Conservation (phyloP, 2,888 invertebrate species). For the Hartigia nigra region DNA sequence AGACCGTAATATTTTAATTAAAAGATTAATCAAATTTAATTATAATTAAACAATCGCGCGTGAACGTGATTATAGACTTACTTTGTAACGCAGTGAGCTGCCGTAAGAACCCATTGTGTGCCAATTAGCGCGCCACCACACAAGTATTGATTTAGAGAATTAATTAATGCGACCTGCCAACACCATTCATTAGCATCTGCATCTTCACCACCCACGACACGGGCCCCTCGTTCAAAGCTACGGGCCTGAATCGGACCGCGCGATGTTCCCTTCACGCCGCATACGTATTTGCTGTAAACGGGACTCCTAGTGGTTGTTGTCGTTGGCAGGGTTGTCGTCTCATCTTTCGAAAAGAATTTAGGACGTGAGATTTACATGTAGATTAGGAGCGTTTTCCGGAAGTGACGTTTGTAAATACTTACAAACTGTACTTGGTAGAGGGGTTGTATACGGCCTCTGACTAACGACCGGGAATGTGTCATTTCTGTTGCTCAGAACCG, state of each 20-base stretch:
- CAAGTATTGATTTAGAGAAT: slow-evolving; percentile 91
- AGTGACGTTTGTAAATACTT: slow-evolving; percentile 28
- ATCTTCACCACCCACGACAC: slow-evolving; percentile 92
- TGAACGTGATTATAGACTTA: slow-evolving; percentile 65
- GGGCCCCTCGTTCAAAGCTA: slow-evolving; percentile 57
- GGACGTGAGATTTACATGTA: neutral
- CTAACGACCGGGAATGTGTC: slow-evolving; percentile 51
- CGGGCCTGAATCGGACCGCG: slow-evolving; percentile 64
- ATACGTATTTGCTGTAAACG: slow-evolving; percentile 89
- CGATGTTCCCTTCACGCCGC: slow-evolving; percentile 88
- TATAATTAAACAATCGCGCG: neutral
- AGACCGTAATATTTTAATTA: slow-evolving; percentile 9
- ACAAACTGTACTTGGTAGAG: slow-evolving; percentile 50
- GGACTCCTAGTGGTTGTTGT: slow-evolving; percentile 74
- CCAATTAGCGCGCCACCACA: slow-evolving; percentile 94
- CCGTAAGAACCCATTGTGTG: slow-evolving; percentile 93
- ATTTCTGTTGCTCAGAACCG: slow-evolving; percentile 59
- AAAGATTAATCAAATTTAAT: neutral
- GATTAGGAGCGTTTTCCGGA: neutral
- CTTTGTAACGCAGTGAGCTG: slow-evolving; percentile 95
- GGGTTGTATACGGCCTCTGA: slow-evolving; percentile 57
- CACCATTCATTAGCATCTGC: slow-evolving; percentile 94
- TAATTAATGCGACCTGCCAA: slow-evolving; percentile 94
- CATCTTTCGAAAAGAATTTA: slow-evolving; percentile 34
- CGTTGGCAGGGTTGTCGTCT: slow-evolving; percentile 36